These are phyloP conservation scores for Heliconius hewitsoni DNA, from an alignment of 1,140 invertebrate species.

Conservation along the genomic window DNA sequence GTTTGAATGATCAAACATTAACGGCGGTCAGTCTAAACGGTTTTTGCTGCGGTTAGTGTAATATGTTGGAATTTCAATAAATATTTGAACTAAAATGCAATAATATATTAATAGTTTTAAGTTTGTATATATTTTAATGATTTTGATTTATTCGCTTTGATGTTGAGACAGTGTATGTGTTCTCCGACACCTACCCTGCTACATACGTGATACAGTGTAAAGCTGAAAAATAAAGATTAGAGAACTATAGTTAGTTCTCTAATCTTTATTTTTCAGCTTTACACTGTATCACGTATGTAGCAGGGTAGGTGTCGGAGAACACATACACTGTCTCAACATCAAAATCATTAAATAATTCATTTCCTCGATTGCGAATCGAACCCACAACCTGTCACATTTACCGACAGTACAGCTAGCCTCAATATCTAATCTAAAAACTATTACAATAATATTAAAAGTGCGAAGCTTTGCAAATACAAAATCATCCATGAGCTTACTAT, in stretches of 20 bases:
- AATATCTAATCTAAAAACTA: neutral
- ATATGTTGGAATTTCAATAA: conserved; percentile 25
- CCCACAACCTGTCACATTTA: no score
- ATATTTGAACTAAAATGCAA: neutral
- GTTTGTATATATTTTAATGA: neutral
- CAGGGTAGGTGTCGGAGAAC: no score
- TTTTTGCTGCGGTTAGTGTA: conserved; percentile 23
- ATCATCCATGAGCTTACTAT: neutral
- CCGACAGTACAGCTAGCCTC: no score
- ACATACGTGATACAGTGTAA: no score
- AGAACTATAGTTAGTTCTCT: neutral
- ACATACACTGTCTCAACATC: no score
- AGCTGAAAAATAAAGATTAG: no score
- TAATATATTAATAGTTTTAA: neutral
- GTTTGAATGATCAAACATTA: conserved; percentile 39
- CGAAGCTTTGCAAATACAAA: neutral
- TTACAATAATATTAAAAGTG: neutral
- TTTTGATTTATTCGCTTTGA: no score
- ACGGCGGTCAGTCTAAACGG: conserved; percentile 23
- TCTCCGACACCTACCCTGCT: no score
- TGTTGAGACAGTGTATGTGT: no score
- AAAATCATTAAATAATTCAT: no score
- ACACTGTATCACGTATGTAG: no score
- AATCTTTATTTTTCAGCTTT: neutral
- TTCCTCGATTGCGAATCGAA: no score